Evolutionary conservation across 1,140 invertebrate species (phyloP), one percentile per base, ranked within the genome.

Genomic region (Drosophila parvula): DNA sequence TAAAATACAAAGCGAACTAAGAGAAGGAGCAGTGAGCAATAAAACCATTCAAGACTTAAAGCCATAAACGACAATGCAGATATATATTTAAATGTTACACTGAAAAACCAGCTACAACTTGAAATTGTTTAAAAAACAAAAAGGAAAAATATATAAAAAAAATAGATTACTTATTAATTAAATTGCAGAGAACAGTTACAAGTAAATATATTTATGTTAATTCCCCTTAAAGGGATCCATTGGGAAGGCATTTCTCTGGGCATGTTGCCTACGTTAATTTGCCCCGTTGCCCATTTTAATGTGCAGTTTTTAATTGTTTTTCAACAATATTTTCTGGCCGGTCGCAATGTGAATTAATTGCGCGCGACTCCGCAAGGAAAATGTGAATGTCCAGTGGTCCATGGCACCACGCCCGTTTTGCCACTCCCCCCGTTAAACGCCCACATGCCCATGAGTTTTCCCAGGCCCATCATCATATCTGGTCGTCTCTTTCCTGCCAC

Each of bases 251-350:
- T 16, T 40, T 57, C 32, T 48, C 18, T 61, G 32, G 12, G 48
- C 34, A 30, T 55, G 14, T 28, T 38, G 34, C n/a, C 16, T 22
- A 32, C 41, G 63, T 79, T 83, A 79, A 83, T 81, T 83, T 83
- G 53, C 41, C 16, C 48, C 51, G 59, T 53, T 55, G 36, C 58
- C 41, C 61, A 69, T 73, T 82, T 82, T 60, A 81, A 81, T 81
- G 83, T 69, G 64, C 81, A 77, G 59, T 77, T 85, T 81, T 86
- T 86, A 86, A 86, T 86, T 88, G 82, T 86, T 88, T 85, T 88
- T 73, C 62, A 82, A 88, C 83, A 88, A 85, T 86, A 71, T 71
- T 79, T 76, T 73, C 61, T 71, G 58, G 28, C 51, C 41, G 53
- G 60, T 53, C 40, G 55, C 64, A 45, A 80, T 84, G 51, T 38